Conservation (phyloP, 2,113 vertebrate species). For the Rissa tridactyla region DNA sequence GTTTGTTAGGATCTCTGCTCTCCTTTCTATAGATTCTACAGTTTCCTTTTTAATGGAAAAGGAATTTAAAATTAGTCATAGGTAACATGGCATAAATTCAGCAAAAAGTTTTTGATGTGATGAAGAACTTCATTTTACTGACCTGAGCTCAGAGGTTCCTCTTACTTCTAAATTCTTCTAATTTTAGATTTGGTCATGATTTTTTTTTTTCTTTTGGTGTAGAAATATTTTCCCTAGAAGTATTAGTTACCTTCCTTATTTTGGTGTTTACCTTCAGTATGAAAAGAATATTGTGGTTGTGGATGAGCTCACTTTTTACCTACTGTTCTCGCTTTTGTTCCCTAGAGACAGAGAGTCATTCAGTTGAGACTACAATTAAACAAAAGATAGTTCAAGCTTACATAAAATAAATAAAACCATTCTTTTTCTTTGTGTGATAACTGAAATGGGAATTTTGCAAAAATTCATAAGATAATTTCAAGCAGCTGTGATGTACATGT, state of each 20-base stretch:
- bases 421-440: neutral
- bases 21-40: neutral
- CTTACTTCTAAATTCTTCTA: neutral
- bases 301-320: neutral
- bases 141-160: neutral
- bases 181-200: neutral
- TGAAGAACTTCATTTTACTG: neutral
- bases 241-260: neutral
- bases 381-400: neutral
- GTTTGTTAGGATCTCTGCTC: neutral
- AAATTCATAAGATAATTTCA: neutral
- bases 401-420: neutral
- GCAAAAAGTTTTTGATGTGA: neutral
- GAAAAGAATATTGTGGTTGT: neutral
- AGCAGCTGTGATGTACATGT: neutral
- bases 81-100: neutral
- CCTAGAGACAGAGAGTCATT: neutral
- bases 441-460: neutral
- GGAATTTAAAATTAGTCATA: neutral
- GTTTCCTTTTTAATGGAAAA: neutral
- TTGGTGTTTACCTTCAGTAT: neutral
- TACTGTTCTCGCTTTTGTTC: neutral
- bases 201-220: neutral
- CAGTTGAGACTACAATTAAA: neutral
- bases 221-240: neutral